Conservation (phyloP, 2,888 invertebrate species). For the Oscheius sp. region DNA sequence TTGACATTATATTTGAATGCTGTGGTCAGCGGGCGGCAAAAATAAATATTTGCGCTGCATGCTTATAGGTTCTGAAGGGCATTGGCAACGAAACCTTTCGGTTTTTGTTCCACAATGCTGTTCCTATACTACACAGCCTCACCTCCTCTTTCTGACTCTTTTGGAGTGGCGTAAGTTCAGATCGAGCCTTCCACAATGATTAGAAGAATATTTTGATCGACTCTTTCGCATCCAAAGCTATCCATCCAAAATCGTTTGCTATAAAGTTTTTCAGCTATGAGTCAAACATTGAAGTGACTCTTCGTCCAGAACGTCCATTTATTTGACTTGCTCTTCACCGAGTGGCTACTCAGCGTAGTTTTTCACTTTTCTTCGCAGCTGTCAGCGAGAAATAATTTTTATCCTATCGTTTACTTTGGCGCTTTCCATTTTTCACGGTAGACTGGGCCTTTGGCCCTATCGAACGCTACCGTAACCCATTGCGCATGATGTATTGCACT, state of each 20-base stretch:
- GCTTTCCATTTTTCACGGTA: background rate
- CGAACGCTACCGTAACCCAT: background rate
- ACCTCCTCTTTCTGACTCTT: no score
- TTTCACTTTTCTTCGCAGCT: slow-evolving; percentile 4
- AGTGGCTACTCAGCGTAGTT: slow-evolving; percentile 15
- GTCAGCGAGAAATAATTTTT: background rate
- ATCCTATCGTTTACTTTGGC: no score
- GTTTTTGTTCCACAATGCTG: background rate
- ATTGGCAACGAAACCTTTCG: background rate
- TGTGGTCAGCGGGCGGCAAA: slow-evolving; percentile 24
- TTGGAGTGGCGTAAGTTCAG: no score
- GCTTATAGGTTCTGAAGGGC: slow-evolving; percentile 17
- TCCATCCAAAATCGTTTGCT: no score
- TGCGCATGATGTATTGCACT: no score
- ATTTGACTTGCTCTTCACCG: slow-evolving; percentile 30
- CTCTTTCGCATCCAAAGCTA: no score
- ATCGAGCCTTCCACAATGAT: no score
- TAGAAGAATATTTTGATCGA: no score
- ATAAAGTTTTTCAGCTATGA: no score
- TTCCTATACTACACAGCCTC: no score
- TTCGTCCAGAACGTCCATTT: slow-evolving; percentile 19
- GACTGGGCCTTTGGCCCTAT: background rate
- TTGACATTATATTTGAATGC: slow-evolving; percentile 25
- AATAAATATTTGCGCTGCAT: slow-evolving; percentile 33
- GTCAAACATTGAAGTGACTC: background rate